phyloP scores from a whole-genome alignment of 2,113 vertebrate species.

The Sinocyclocheilus maitianheensis region DNA sequence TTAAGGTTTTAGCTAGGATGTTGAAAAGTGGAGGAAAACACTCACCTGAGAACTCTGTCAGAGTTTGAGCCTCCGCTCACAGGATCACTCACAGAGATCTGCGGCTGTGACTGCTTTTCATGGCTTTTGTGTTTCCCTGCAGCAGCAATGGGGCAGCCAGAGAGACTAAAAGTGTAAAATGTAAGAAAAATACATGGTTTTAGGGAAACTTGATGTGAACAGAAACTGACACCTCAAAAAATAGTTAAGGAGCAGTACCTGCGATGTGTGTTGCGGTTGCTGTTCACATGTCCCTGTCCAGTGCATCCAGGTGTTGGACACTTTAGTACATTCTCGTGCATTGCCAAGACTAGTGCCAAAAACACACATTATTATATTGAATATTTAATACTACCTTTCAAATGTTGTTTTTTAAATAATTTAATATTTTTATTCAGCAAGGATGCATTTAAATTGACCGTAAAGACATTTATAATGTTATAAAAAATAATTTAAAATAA shows the following conservation, averaged over 20 bases:
- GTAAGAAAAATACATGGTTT: neutral
- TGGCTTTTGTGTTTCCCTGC: slow-evolving; percentile 92
- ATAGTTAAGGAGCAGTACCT: slow-evolving; percentile 74
- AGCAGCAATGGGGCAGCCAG: slow-evolving; percentile 96
- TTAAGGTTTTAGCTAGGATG: neutral
- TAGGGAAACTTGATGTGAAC: neutral
- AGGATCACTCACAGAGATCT: slow-evolving; percentile 79
- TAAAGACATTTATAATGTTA: neutral
- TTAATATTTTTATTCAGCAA: neutral
- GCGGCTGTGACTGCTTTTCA: slow-evolving; percentile 85
- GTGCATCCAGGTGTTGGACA: slow-evolving; percentile 98
- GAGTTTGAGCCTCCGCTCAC: slow-evolving; percentile 83
- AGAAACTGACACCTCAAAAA: neutral
- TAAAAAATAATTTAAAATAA: neutral
- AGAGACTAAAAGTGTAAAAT: slow-evolving; percentile 79
- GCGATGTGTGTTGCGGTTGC: slow-evolving; percentile 98
- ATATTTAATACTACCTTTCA: neutral
- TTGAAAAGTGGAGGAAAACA: neutral
- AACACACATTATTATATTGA: neutral
- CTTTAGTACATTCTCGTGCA: slow-evolving; percentile 99
- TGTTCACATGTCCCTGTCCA: slow-evolving; percentile 98
- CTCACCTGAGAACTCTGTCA: slow-evolving; percentile 94
- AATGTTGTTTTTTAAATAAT: neutral
- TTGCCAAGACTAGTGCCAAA: slow-evolving; percentile 87
- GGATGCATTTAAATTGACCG: neutral